phyloP scores from a whole-genome alignment of 2,888 invertebrate species.

The Serripes groenlandicus region DNA sequence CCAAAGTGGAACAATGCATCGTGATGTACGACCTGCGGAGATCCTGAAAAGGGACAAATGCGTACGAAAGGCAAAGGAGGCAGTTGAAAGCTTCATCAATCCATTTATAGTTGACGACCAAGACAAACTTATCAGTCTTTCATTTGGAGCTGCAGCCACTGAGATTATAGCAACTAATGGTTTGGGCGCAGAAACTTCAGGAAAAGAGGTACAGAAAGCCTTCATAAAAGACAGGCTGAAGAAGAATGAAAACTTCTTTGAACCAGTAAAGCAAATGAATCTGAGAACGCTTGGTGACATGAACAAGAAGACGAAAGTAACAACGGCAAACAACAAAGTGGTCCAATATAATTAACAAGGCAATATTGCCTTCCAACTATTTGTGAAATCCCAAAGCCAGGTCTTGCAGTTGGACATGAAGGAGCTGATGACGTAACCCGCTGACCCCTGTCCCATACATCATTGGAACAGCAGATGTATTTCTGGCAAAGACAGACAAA shows the following conservation, averaged over 20 bases:
- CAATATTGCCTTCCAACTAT: too few relatives aligned
- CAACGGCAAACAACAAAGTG: too few relatives aligned
- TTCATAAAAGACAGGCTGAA: slow-evolving; percentile 18
- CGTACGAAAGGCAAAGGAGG: slow-evolving; percentile 38
- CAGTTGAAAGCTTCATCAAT: slow-evolving; percentile 55
- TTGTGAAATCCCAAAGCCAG: too few relatives aligned
- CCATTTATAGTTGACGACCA: slow-evolving; percentile 54
- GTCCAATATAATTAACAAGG: too few relatives aligned
- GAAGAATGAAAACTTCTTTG: not conserved
- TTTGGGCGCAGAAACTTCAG: slow-evolving; percentile 14
- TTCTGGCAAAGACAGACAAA: too few relatives aligned
- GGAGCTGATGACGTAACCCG: too few relatives aligned
- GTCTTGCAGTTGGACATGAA: too few relatives aligned
- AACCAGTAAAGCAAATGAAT: too few relatives aligned
- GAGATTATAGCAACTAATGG: not conserved
- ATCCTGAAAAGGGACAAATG: slow-evolving; percentile 46
- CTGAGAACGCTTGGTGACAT: not conserved
- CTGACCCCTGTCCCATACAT: too few relatives aligned
- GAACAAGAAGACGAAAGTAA: not conserved
- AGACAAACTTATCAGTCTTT: slow-evolving; percentile 40
- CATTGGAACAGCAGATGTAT: too few relatives aligned
- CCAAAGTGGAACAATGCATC: slow-evolving; percentile 29
- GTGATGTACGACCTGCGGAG: slow-evolving; percentile 58
- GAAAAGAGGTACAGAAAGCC: slow-evolving; percentile 18
- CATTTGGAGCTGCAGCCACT: not conserved